These are phyloP conservation scores for Ophion obscuratus DNA, from an alignment of 2,888 invertebrate species.

Conservation along the genomic window DNA sequence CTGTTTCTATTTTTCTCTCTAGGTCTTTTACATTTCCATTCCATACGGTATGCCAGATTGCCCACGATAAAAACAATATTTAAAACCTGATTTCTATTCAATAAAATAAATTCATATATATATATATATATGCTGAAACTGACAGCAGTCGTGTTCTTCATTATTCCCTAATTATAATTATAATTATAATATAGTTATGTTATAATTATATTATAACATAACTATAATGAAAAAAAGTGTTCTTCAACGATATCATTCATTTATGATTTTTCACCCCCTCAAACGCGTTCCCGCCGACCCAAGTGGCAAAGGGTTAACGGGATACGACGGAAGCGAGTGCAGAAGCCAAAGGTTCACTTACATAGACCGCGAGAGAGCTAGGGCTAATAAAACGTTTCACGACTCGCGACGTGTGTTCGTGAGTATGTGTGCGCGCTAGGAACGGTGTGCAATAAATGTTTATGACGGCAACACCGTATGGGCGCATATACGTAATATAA, in stretches of 20 bases:
- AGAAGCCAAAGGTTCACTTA: slow-evolving; percentile 67
- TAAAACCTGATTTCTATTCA: no score
- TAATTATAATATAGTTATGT: no score
- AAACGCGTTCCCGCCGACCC: neutral
- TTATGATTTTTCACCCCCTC: neutral
- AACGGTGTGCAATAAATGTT: slow-evolving; percentile 73
- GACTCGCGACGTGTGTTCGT: slow-evolving; percentile 57
- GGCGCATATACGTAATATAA: slow-evolving; percentile 29
- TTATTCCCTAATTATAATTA: no score
- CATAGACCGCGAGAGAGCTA: slow-evolving; percentile 41
- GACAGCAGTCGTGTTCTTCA: no score
- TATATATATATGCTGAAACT: no score
- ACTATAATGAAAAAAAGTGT: neutral
- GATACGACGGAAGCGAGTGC: slow-evolving; percentile 60
- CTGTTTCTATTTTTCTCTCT: no score
- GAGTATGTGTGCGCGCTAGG: neutral
- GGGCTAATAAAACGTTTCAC: slow-evolving; percentile 75
- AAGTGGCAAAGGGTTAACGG: slow-evolving; percentile 27
- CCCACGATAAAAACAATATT: no score
- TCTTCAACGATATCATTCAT: neutral
- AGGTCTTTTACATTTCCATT: no score
- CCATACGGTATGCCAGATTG: no score
- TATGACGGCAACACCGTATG: slow-evolving; percentile 67
- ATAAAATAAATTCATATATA: no score
- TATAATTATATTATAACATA: no score